Evolutionary conservation across 1,140 invertebrate species (phyloP), one percentile per base, ranked within the genome.

Genomic region (Pseudomyrmex flavicornis): DNA sequence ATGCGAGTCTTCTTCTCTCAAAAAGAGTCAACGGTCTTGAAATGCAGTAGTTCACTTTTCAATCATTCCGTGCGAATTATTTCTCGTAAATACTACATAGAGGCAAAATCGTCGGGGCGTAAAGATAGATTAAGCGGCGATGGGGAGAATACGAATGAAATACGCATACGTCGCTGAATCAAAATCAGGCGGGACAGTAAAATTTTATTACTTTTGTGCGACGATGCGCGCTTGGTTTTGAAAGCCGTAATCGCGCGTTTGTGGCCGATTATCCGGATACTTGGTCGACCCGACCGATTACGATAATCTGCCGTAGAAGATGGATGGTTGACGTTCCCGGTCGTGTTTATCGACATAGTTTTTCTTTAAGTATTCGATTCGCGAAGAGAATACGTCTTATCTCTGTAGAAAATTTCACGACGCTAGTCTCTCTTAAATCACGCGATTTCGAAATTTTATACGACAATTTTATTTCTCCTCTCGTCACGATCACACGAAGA

Each of bases 171-270:
- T 20, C 26, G 3, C 2, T 35, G 17, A 58, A 72, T 86, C 50
- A 0, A 22, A 73, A 74, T 72, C 69, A 10, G 17, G 13, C 48
- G n/a, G 15, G 0, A 50, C 15, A 75, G 46, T 92, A 87, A 91
- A 92, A 85, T 90, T 91, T 89, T 85, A 90, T 91, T 77, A 82
- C 74, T 22, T 65, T 65, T 61, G 46, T 56, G n/a, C 8, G 69
- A 61, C 65, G 79, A 26, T 26, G 44, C 65, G 15, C 8, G 15
- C 59, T n/a, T 68, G 87, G 48, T 86, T 88, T 82, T 66, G 48
- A 86, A 82, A 84, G 85, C 80, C 87, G 82, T 87, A 91, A 91
- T 73, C 80, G 70, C 22, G 66, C 44, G 54, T 80, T 84, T 79
- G 54, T 66, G 50, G 44, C 17, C 54, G 22, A 87, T 79, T 68